Percentiles rank a stretch among this genome's conserved stretches.
Conservation (phyloP, 2,888 invertebrate species). For the Microplitis deprimator region DNA sequence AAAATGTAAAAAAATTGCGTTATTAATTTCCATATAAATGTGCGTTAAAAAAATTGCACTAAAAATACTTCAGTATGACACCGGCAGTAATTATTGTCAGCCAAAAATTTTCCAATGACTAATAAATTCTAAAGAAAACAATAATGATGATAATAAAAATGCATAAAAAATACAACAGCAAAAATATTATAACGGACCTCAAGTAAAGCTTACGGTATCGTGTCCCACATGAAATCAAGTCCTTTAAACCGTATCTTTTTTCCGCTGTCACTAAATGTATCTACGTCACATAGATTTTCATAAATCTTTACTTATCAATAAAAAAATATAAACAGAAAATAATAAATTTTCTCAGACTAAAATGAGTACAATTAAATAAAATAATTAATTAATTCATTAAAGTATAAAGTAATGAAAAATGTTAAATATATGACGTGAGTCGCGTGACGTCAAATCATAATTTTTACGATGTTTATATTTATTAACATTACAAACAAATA, state of each 20-base stretch:
- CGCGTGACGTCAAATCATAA: conserved; percentile 8
- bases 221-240: conserved; percentile 59
- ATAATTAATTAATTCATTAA: neutral
- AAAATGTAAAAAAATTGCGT: too few species aligned
- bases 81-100: neutral
- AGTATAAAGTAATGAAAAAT: neutral
- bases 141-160: conserved; percentile 19
- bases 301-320: neutral
- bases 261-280: neutral
- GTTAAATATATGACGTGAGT: neutral
- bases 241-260: conserved; percentile 48
- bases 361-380: neutral
- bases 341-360: too few species aligned
- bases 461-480: neutral
- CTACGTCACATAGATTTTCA: neutral
- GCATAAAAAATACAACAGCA: conserved; percentile 42
- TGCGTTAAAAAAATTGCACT: too few species aligned
- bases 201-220: conserved; percentile 54
- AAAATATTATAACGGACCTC: conserved; percentile 55
- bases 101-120: neutral
- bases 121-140: neutral
- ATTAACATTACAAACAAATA: neutral
- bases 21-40: too few species aligned
- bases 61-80: neutral
- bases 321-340: too few species aligned